Conservation (phyloP, 2,113 vertebrate species). For the Etheostoma cragini region DNA sequence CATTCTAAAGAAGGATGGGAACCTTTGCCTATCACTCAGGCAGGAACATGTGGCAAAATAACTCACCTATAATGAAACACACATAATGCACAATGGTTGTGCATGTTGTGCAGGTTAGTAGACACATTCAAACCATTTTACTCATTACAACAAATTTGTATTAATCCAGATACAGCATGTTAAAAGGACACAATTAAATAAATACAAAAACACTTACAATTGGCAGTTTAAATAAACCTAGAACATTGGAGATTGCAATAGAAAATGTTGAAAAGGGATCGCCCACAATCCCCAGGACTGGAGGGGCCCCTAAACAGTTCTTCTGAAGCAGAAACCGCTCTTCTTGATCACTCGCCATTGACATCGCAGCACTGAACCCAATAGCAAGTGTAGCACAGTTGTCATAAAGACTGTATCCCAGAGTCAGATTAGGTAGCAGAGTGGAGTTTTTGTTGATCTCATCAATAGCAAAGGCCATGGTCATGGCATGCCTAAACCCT, state of each 20-base stretch:
- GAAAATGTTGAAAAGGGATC: slow-evolving; percentile 70
- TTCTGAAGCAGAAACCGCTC: slow-evolving; percentile 46
- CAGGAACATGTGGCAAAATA: slow-evolving; percentile 61
- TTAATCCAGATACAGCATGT: too few relatives aligned
- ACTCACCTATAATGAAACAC: slow-evolving; percentile 38
- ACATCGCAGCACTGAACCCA: slow-evolving; percentile 61
- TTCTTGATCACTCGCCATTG: slow-evolving; percentile 52
- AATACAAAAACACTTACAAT: slow-evolving; percentile 33
- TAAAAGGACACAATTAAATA: too few relatives aligned
- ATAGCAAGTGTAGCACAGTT: slow-evolving; percentile 56
- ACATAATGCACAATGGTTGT: neutral
- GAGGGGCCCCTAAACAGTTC: slow-evolving; percentile 56
- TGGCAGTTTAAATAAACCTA: slow-evolving; percentile 67
- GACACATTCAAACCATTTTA: neutral
- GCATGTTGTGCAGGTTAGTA: neutral
- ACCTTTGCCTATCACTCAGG: slow-evolving; percentile 38
- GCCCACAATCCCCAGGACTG: slow-evolving; percentile 67
- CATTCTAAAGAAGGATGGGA: slow-evolving; percentile 57
- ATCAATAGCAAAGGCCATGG: slow-evolving; percentile 65
- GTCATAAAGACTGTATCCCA: slow-evolving; percentile 68
- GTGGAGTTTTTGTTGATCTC: slow-evolving; percentile 58
- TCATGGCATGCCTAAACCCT: slow-evolving; percentile 60
- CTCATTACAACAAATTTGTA: too few relatives aligned
- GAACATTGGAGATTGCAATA: slow-evolving; percentile 60
- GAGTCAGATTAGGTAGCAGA: slow-evolving; percentile 58